A percentile compares a stretch with the other conserved stretches of the same genome.
These are phyloP conservation scores for Aphodius granarius DNA, from an alignment of 2,888 invertebrate species.

Conservation along the genomic window DNA sequence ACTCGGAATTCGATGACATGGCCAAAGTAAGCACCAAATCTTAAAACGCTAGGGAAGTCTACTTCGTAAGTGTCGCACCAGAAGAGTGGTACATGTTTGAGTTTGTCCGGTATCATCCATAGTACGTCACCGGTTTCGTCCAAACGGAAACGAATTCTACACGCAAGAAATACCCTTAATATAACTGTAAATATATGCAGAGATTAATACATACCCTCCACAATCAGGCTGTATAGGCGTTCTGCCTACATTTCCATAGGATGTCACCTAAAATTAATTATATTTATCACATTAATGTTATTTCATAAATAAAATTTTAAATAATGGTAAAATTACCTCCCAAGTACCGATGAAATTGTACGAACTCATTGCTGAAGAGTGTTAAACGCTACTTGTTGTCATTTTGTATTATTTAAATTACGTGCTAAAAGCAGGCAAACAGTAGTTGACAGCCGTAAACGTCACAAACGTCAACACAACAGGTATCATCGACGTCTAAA, in stretches of 20 bases:
- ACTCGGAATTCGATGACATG: slow-evolving; percentile 67
- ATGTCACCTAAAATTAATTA: slow-evolving; percentile 51
- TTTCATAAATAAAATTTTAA: background rate
- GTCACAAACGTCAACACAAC: background rate
- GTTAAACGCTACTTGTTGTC: background rate
- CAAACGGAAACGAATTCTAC: slow-evolving; percentile 55
- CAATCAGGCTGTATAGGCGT: slow-evolving; percentile 55
- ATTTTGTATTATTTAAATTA: background rate
- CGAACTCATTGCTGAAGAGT: background rate
- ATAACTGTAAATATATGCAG: background rate
- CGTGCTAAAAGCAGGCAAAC: background rate
- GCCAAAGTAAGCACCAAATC: slow-evolving; percentile 66
- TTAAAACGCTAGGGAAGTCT: slow-evolving; percentile 51
- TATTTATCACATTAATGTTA: background rate
- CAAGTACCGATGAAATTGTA: slow-evolving; percentile 57
- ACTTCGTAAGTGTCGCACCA: slow-evolving; percentile 71
- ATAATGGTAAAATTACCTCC: slow-evolving; percentile 53
- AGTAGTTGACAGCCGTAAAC: background rate
- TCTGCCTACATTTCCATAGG: slow-evolving; percentile 52
- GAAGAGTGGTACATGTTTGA: slow-evolving; percentile 61
- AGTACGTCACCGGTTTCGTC: slow-evolving; percentile 66
- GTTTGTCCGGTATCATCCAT: slow-evolving; percentile 62
- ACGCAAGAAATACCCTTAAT: slow-evolving; percentile 26
- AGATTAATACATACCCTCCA: slow-evolving; percentile 35
- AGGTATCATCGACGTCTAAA: background rate